A percentile compares a stretch with the other conserved stretches of the same genome.
Evolutionary conservation across 2,888 invertebrate genomes (phyloP).

Genomic region (Lathronympha strigana): DNA sequence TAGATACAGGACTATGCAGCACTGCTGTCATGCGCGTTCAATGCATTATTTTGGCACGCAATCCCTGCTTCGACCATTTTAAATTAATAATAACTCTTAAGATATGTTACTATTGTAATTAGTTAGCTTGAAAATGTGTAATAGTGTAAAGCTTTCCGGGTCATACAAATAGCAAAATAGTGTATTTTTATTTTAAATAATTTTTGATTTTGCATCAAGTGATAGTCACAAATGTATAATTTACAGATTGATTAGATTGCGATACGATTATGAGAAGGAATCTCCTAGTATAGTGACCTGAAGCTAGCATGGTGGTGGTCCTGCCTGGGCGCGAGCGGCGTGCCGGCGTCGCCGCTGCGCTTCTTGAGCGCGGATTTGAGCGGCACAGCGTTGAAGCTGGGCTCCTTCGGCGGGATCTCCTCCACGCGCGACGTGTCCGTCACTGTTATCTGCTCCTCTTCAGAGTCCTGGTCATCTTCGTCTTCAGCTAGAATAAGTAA

Average conservation of each 20-base stretch:
- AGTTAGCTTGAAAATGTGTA: too few relatives aligned
- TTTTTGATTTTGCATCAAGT: neutral
- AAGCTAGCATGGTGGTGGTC: conserved; percentile 91
- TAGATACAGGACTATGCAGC: too few relatives aligned
- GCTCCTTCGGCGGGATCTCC: conserved; percentile 97
- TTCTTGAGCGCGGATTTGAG: conserved; percentile 97
- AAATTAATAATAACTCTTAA: too few relatives aligned
- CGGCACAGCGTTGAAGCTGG: conserved; percentile 95
- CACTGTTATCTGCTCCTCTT: conserved; percentile 85
- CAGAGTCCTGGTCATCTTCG: conserved; percentile 86
- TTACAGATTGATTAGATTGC: neutral
- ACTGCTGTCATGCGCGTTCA: too few relatives aligned
- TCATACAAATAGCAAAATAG: too few relatives aligned
- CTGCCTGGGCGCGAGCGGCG: conserved; percentile 82
- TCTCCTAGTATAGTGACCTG: conserved; percentile 85
- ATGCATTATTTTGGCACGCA: too few relatives aligned
- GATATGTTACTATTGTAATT: too few relatives aligned
- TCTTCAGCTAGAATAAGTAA: conserved; percentile 66
- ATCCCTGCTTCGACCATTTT: too few relatives aligned
- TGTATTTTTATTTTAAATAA: too few relatives aligned
- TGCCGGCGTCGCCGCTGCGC: conserved; percentile 86
- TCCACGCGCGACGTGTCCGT: conserved; percentile 93
- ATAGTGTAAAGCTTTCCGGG: too few relatives aligned
- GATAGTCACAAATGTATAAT: neutral
- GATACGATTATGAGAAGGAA: neutral